A percentile compares a stretch with the other conserved stretches of the same genome.
Evolutionary conservation across 2,113 vertebrate species (phyloP).

Genomic region (Chamaea fasciata): DNA sequence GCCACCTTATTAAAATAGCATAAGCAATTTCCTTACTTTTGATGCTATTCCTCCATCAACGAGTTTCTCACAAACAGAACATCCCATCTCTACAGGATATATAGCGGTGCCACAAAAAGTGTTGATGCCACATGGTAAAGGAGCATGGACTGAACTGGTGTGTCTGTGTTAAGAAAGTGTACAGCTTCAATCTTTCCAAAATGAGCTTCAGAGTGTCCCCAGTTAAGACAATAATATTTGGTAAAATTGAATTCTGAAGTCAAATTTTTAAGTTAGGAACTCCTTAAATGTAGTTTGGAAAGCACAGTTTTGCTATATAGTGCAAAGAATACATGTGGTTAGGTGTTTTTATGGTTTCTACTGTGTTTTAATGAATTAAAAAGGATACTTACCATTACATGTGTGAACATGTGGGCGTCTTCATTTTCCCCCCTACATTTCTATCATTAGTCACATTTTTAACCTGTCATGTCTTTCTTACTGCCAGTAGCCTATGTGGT

Average conservation of each 20-base stretch:
- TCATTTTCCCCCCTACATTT: neutral
- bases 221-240: neutral
- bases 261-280: neutral
- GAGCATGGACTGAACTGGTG: neutral
- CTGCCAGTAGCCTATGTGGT: neutral
- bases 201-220: neutral
- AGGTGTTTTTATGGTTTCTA: neutral
- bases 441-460: neutral
- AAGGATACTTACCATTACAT: neutral
- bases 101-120: neutral
- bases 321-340: neutral
- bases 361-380: neutral
- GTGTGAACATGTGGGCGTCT: rapidly evolving
- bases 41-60: neutral
- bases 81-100: neutral
- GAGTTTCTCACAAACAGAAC: neutral
- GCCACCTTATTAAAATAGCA: neutral
- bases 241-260: neutral
- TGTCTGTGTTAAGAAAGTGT: neutral
- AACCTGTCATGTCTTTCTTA: neutral
- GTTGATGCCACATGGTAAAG: neutral
- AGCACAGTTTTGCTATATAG: neutral
- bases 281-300: neutral
- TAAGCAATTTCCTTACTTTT: neutral
- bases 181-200: neutral